Base-by-base conservation (phyloP, 2,113 vertebrate genomes). In the Ptilorrhoa leucosticta region DNA sequence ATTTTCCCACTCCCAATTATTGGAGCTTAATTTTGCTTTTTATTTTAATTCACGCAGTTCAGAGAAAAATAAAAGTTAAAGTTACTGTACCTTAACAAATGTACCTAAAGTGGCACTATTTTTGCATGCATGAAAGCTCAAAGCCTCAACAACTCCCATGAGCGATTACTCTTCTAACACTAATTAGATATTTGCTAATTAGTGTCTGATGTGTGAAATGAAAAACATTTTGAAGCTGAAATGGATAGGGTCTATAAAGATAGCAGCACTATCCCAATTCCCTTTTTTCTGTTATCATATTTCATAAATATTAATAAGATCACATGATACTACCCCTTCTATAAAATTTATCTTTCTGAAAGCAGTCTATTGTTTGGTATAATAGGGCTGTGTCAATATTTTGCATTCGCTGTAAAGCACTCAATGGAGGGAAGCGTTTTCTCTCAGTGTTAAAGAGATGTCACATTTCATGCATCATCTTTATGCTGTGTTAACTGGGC, bases 101-200 rank as follows among this genome's bases (percentile, higher is more conserved):
- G 95, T 97, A 98, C 97, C 98, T 97, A 98, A 97, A 98, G 97
- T 98, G 97, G 96, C 97, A 97, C 97, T 97, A 88, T 94, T 98
- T 98, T 97, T 97, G 97, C 97, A 98, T 98, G 97, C 98, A 97
- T 97, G 98, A 97, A 98, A 97, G 97, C 98, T 98, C 97, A 98
- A 98, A 98, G 97, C 97, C 96, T 98, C 97, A 97, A 98, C 97
- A 98, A 98, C 97, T 98, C 98, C 98, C 98, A 98, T 97, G 98
- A 99, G 98, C 97, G 97, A 99, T 98, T 98, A 98, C 98, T 99
- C 98, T 98, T 98, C 98, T 98, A 98, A 98, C 98, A 98, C 98
- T 99, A 99, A 99, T 99, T 99, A 99, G 98, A 98, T 99, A 98
- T 98, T 98, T 99, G 98, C 98, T 99, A 99, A 99, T 99, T 99